These are phyloP conservation scores for Pangasius mekongensis DNA, from an alignment of 2,797 vertebrate species.

Conservation along the genomic window DNA sequence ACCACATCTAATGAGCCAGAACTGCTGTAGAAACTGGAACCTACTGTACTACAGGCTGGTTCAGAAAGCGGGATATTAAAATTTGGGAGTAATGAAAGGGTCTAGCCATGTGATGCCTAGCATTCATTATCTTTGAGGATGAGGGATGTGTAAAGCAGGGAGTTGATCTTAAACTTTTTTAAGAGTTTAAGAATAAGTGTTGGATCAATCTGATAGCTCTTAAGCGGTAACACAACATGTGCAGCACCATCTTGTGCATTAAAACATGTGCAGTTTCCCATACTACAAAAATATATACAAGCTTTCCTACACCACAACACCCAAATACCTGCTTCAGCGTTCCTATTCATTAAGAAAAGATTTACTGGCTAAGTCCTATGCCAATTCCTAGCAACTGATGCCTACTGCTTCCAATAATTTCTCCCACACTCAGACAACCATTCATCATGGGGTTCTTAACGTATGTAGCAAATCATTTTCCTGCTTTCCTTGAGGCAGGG, in stretches of 20 bases:
- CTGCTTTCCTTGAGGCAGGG: slow-evolving; percentile 34
- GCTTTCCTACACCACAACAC: background rate
- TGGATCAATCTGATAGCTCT: background rate
- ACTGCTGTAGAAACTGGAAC: slow-evolving; percentile 23
- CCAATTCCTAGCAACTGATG: slow-evolving; percentile 25
- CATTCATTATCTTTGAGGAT: background rate
- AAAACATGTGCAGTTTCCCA: background rate
- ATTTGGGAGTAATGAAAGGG: background rate
- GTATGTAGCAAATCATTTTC: slow-evolving; percentile 67
- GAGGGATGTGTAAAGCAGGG: background rate
- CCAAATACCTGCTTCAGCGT: slow-evolving; percentile 28
- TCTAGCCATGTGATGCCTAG: background rate
- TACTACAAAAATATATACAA: background rate
- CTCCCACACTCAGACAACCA: slow-evolving; percentile 65
- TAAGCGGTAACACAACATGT: background rate
- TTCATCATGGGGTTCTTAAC: slow-evolving; percentile 64
- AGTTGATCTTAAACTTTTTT: background rate
- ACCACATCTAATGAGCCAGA: slow-evolving; percentile 49
- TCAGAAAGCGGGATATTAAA: background rate
- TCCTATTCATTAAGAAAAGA: slow-evolving; percentile 23
- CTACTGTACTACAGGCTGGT: background rate
- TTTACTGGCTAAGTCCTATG: slow-evolving; percentile 24
- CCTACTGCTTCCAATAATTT: slow-evolving; percentile 54
- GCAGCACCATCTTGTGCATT: background rate
- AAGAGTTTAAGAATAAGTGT: background rate